A percentile compares a stretch with the other conserved stretches of the same genome.
These are phyloP conservation scores for Geopemphigus sp. DNA, from an alignment of 1,140 invertebrate species.

Conservation along the genomic window DNA sequence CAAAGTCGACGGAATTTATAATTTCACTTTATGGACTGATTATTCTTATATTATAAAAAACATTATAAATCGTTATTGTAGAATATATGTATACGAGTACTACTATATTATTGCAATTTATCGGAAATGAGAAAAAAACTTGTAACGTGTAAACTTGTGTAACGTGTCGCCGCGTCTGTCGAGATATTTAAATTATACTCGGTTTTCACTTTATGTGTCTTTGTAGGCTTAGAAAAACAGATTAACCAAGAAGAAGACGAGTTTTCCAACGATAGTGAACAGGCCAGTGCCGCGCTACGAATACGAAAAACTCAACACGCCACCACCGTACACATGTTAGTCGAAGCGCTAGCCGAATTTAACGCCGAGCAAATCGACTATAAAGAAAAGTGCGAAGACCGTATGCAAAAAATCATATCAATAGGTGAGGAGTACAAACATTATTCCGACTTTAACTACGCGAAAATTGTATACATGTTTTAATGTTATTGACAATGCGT, in stretches of 20 bases:
- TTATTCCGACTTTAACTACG: not conserved
- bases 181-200: not conserved
- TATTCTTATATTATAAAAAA: too few relatives aligned
- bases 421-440: conserved; percentile 52
- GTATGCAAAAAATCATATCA: conserved; percentile 53
- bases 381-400: conserved; percentile 53
- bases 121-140: not conserved
- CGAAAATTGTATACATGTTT: too few relatives aligned
- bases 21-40: too few relatives aligned
- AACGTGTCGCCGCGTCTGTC: not conserved
- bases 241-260: conserved; percentile 53
- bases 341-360: conserved; percentile 53
- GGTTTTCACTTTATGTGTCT: conserved; percentile 25
- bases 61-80: too few relatives aligned
- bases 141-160: too few relatives aligned
- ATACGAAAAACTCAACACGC: conserved; percentile 53
- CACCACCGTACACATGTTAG: conserved; percentile 52
- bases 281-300: conserved; percentile 51
- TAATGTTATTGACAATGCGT: not conserved
- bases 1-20: too few relatives aligned
- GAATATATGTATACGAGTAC: too few relatives aligned
- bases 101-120: too few relatives aligned
- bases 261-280: conserved; percentile 29
- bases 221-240: conserved; percentile 52
- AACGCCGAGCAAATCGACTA: conserved; percentile 54